Base-by-base conservation (phyloP, 2,888 invertebrate species). In the Incurvaria masculella region DNA sequence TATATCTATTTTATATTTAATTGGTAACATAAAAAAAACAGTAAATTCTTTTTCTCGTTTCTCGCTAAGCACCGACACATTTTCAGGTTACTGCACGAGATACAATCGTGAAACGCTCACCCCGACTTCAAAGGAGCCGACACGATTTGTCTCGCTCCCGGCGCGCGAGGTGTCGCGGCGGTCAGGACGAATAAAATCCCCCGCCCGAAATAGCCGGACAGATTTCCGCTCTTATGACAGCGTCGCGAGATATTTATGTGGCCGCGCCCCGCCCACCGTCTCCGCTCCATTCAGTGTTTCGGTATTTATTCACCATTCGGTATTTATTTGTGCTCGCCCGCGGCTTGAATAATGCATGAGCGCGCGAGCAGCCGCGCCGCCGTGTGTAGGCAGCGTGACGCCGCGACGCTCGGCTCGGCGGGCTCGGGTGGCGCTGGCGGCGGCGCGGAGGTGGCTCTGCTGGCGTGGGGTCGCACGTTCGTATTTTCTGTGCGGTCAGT, bases 351-450 rank as follows among this genome's bases (percentile, higher is more conserved):
- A 69, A 78, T 75, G 68, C 71, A 78, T 76, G 75, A 74, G 72
- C 70, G 62, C 62, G 75, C 73, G 72, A 69, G 62, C 62, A 70
- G 65, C 68, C 70, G 76, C 74, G 75, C 76, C 76, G 73, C 66
- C 71, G 75, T 73, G 76, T 73, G 76, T 76, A 78, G 76, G 78
- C 75, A 68, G 76, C 76, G 72, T 78, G 78, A 76, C 76, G 76
- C 76, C 76, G 64, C 53, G 44, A 46, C 50, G 49, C 49, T 53
- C 49, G 45, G 47, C 52, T 52, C 60, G 62, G 18, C 42, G 42
- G 21, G n/a, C 26, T 14, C 46, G 42, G 14, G n/a, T 10, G 60
- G 57, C 55, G 45, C 56, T 60, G 60, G 61, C 61, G 61, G 62
- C 52, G 51, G 46, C 23, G 23, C 23, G 23, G n/a, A n/a, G n/a